These are phyloP conservation scores for Melanotaenia maccullochi DNA, from an alignment of 2,797 vertebrate species.

Conservation along the genomic window DNA sequence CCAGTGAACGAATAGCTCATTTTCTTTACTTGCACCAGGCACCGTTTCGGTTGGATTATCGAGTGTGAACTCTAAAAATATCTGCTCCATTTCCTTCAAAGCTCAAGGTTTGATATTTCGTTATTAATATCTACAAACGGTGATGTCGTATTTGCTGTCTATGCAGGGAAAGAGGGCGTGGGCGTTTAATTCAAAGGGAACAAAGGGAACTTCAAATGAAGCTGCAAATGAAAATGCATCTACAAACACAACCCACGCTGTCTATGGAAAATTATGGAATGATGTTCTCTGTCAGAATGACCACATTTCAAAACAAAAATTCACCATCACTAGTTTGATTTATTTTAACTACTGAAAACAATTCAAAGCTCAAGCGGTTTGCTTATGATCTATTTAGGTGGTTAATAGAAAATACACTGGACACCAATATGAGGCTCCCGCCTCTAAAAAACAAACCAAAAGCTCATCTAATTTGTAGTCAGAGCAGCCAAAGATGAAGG, in stretches of 20 bases:
- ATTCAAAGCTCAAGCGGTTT: neutral
- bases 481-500: constrained; percentile 16
- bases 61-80: constrained; percentile 59
- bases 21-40: constrained; percentile 9
- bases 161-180: constrained; percentile 5
- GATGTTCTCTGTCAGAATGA: neutral
- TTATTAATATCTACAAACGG: constrained; percentile 64
- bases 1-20: constrained; percentile 12
- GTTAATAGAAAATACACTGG: neutral
- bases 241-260: neutral
- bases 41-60: constrained; percentile 28
- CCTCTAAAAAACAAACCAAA: neutral
- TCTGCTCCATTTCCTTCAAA: constrained; percentile 59
- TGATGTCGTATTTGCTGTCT: constrained; percentile 17
- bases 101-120: constrained; percentile 40
- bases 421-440: neutral
- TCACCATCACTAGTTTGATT: neutral
- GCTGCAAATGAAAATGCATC: constrained; percentile 7
- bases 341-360: constrained; percentile 2
- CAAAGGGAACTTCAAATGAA: constrained; percentile 24
- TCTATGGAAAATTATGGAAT: neutral
- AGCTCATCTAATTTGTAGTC: neutral
- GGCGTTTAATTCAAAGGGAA: constrained; percentile 8
- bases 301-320: neutral
- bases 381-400: neutral